Evolutionary conservation across 1,140 invertebrate species (phyloP).

Genomic region (Arion vulgaris): DNA sequence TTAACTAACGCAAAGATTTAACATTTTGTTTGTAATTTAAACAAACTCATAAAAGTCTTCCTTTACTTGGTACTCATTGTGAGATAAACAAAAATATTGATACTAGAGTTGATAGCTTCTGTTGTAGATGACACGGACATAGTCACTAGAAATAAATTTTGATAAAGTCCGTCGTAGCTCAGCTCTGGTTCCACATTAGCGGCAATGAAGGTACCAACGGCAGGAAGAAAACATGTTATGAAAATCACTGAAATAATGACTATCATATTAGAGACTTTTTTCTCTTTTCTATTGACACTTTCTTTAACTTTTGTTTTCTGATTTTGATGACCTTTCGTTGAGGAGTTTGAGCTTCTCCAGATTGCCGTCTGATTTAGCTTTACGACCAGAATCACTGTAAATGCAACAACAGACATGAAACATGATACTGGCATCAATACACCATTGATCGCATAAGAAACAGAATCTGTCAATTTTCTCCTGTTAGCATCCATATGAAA

Average conservation of each 20-base stretch:
- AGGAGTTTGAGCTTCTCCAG: background rate
- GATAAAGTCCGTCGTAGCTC: background rate
- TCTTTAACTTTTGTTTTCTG: background rate
- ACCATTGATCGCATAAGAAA: background rate
- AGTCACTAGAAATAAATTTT: background rate
- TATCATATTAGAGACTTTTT: background rate
- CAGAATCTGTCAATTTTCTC: background rate
- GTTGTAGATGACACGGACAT: background rate
- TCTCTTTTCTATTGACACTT: background rate
- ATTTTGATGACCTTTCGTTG: background rate
- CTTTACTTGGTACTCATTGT: background rate
- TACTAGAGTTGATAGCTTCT: slow-evolving; percentile 1
- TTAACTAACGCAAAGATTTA: too few relatives aligned
- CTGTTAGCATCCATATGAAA: background rate
- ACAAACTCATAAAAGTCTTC: background rate
- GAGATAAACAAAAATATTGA: slow-evolving; percentile 2
- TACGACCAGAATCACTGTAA: background rate
- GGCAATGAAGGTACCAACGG: background rate
- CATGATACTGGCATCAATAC: background rate
- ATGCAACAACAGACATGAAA: background rate
- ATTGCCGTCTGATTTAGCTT: background rate
- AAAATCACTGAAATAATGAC: background rate
- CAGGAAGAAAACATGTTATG: background rate
- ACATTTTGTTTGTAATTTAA: background rate
- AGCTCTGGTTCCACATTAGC: background rate